Conservation (phyloP, 2,797 vertebrate genomes). For the Xenopus petersii region DNA sequence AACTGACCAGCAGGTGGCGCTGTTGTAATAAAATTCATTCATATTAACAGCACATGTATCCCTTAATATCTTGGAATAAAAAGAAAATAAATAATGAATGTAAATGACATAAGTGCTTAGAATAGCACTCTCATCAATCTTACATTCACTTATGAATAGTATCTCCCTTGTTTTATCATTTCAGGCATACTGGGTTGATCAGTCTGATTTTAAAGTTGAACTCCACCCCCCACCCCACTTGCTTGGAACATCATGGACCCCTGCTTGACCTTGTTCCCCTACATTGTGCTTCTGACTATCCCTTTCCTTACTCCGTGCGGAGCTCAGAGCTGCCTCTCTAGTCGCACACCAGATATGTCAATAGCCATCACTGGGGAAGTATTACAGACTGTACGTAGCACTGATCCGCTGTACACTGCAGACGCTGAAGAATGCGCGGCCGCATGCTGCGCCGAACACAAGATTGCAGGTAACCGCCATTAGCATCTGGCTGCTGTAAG, state of each 20-base stretch:
- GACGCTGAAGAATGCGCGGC: slow-evolving; percentile 51
- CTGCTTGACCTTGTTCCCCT: background rate
- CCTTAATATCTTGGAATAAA: too few species aligned
- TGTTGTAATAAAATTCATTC: too few species aligned
- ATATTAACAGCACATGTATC: too few species aligned
- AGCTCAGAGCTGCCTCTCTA: slow-evolving; percentile 48
- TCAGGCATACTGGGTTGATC: too few species aligned
- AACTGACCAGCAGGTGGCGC: too few species aligned
- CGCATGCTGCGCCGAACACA: slow-evolving; percentile 58
- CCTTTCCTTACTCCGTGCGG: slow-evolving; percentile 12
- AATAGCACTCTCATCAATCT: too few species aligned
- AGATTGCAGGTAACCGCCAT: slow-evolving; percentile 57
- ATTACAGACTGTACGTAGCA: slow-evolving; percentile 56
- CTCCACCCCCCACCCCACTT: background rate
- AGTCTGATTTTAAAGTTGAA: too few species aligned
- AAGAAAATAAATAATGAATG: too few species aligned
- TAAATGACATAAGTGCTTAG: too few species aligned
- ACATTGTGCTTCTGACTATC: background rate
- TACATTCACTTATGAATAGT: too few species aligned
- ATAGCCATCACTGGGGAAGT: slow-evolving; percentile 60
- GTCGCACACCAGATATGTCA: slow-evolving; percentile 52
- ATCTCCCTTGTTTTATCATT: too few species aligned
- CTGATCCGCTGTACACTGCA: slow-evolving; percentile 49
- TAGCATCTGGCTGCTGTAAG: too few species aligned
- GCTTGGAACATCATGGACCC: slow-evolving; percentile 53